phyloP scores from a whole-genome alignment of 2,888 invertebrate genomes.

The Aphodius granarius region DNA sequence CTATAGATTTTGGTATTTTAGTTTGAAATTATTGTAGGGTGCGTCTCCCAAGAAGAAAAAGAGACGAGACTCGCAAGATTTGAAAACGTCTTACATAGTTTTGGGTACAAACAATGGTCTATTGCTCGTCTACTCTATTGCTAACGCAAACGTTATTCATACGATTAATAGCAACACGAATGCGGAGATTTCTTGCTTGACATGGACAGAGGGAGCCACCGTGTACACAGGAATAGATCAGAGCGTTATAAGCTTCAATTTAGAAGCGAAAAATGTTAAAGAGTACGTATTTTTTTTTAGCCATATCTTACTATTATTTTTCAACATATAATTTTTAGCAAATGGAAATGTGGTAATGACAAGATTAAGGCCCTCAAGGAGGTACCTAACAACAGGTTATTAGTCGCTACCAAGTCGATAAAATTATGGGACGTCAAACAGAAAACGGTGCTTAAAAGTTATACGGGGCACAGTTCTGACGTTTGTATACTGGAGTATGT shows the following conservation, averaged over 20 bases:
- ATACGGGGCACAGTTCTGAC: constrained; percentile 66
- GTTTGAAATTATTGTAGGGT: constrained; percentile 43
- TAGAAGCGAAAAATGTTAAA: constrained; percentile 55
- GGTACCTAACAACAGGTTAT: constrained; percentile 55
- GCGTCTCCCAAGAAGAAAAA: constrained; percentile 56
- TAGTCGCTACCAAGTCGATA: constrained; percentile 55
- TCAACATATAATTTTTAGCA: constrained; percentile 51
- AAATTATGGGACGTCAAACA: constrained; percentile 66
- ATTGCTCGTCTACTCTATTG: constrained; percentile 71
- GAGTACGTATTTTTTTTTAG: constrained; percentile 46
- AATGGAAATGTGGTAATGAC: constrained; percentile 67
- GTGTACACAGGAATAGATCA: constrained; percentile 61
- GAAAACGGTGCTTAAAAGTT: constrained; percentile 63
- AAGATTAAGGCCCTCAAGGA: constrained; percentile 64
- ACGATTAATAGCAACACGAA: constrained; percentile 56
- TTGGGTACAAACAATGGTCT: constrained; percentile 75
- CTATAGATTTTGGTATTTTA: not conserved
- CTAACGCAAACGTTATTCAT: constrained; percentile 65
- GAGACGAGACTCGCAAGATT: constrained; percentile 52
- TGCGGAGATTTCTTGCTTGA: constrained; percentile 54
- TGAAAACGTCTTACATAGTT: constrained; percentile 60
- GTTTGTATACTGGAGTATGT: constrained; percentile 55
- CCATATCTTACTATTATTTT: constrained; percentile 14
- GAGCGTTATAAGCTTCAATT: constrained; percentile 61
- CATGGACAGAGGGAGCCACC: constrained; percentile 60